A percentile compares a stretch with the other conserved stretches of the same genome.
phyloP scores from a whole-genome alignment of 2,797 vertebrate genomes.

The Etheostoma nigrum region DNA sequence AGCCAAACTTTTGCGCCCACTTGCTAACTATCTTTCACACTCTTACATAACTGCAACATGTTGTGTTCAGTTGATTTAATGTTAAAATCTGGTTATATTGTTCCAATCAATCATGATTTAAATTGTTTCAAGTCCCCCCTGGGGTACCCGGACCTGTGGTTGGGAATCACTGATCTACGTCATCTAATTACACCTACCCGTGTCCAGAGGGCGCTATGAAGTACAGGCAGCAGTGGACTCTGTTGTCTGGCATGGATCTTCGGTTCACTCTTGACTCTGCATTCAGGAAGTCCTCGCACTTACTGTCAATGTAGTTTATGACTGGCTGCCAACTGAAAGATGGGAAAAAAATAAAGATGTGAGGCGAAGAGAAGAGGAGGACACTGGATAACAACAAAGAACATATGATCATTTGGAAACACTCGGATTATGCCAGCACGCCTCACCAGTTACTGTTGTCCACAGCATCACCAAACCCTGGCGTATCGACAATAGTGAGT shows the following conservation, averaged over 20 bases:
- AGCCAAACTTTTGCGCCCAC: too few relatives aligned
- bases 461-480: constrained; percentile 87
- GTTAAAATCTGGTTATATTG: too few relatives aligned
- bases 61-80: too few relatives aligned
- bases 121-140: too few relatives aligned
- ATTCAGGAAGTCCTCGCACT: constrained; percentile 87
- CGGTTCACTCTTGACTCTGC: constrained; percentile 86
- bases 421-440: background rate
- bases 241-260: constrained; percentile 86
- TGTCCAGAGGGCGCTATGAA: constrained; percentile 88
- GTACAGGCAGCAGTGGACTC: constrained; percentile 88
- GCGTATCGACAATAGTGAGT: constrained; percentile 87
- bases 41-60: too few relatives aligned
- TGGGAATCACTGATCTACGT: background rate
- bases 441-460: constrained; percentile 89
- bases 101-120: too few relatives aligned
- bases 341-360: background rate
- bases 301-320: constrained; percentile 86
- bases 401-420: background rate
- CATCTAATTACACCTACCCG: constrained; percentile 62
- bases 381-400: background rate
- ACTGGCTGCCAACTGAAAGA: constrained; percentile 85
- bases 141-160: too few relatives aligned
- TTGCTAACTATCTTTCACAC: too few relatives aligned
- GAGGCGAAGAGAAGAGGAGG: background rate